Conservation (phyloP, 2,888 invertebrate genomes). For the Eugnorisma glareosa region DNA sequence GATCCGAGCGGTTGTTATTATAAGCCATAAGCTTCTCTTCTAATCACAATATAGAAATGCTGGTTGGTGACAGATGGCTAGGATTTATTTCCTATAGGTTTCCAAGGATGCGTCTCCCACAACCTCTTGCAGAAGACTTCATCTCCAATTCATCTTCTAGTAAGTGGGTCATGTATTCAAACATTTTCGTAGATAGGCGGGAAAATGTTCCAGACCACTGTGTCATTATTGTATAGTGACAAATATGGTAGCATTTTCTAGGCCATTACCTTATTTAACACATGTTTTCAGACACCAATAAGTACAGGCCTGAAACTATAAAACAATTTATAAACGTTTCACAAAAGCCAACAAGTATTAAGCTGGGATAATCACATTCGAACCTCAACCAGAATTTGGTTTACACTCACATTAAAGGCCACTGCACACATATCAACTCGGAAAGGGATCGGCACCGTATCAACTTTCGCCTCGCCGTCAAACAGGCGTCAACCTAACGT, state of each 20-base stretch:
- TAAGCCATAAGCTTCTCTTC: no score
- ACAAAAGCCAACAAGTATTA: conserved; percentile 34
- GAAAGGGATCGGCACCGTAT: no score
- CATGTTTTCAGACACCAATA: conserved; percentile 3
- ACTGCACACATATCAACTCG: no score
- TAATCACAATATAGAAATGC: neutral
- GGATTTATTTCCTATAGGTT: neutral
- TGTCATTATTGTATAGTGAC: neutral
- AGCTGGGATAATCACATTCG: conserved; percentile 47
- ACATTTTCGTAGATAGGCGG: neutral
- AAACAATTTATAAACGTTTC: conserved; percentile 27
- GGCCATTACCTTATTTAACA: neutral
- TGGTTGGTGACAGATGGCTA: neutral
- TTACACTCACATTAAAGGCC: conserved; percentile 54
- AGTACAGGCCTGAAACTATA: conserved; percentile 3
- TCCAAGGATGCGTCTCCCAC: neutral
- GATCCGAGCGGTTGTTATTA: no score
- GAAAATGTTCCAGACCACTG: neutral
- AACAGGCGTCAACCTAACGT: no score
- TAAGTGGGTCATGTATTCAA: neutral
- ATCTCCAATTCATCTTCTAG: neutral
- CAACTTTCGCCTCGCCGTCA: no score
- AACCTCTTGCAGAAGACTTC: neutral
- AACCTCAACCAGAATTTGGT: conserved; percentile 38
- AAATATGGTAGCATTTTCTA: neutral